phyloP scores from a whole-genome alignment of 2,888 invertebrate species.

The Sphaerophoria rueppellii region DNA sequence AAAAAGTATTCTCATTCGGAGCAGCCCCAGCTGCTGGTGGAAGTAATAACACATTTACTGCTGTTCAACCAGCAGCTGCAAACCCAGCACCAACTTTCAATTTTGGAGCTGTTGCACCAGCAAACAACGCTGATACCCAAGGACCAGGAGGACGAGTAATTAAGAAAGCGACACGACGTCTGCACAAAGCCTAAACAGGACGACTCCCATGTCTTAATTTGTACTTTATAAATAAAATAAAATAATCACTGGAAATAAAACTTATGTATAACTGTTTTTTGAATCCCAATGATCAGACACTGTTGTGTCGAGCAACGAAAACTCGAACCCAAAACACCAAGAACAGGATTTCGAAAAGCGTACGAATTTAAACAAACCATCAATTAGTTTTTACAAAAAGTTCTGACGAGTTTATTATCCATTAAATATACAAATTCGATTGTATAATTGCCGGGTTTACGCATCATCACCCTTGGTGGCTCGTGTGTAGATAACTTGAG shows the following conservation, averaged over 20 bases:
- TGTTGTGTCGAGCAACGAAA: no score
- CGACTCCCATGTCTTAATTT: conserved; percentile 11
- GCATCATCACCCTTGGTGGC: conserved; percentile 97
- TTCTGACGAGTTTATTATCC: conserved; percentile 65
- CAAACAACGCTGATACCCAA: conserved; percentile 39
- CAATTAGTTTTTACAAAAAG: conserved; percentile 51
- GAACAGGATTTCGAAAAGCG: no score
- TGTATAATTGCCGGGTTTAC: conserved; percentile 81
- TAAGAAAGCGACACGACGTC: conserved; percentile 57
- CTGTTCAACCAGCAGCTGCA: conserved; percentile 19
- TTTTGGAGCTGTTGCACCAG: conserved; percentile 38
- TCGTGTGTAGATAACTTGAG: conserved; percentile 98
- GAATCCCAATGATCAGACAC: no score
- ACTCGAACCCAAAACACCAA: no score
- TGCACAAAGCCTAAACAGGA: conserved; percentile 53
- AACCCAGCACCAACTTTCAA: conserved; percentile 52
- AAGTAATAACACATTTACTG: conserved; percentile 46
- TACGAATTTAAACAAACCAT: background rate
- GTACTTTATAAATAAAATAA: conserved; percentile 12
- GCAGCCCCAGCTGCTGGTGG: conserved; percentile 9
- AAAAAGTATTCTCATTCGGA: conserved; percentile 57
- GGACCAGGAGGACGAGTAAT: conserved; percentile 24
- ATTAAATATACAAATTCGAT: conserved; percentile 58
- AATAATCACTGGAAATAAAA: no score
- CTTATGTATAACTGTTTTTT: no score